A percentile compares a stretch with the other conserved stretches of the same genome.
Conservation (phyloP, 2,797 vertebrate species). For the Antennarius maculatus region DNA sequence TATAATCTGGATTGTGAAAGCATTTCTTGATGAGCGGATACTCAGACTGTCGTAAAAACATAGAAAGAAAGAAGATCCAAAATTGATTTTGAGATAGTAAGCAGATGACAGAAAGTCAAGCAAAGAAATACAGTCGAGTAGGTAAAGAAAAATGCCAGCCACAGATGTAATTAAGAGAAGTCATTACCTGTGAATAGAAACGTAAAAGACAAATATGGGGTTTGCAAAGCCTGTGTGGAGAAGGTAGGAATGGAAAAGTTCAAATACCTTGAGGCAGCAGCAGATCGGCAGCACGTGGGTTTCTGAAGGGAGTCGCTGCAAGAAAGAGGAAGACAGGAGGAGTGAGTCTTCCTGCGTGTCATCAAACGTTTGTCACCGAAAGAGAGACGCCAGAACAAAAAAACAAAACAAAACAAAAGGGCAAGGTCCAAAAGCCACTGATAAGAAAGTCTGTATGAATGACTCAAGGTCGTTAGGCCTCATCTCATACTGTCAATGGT, state of each 20-base stretch:
- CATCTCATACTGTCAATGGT: neutral
- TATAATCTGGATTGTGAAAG: neutral
- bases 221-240: neutral
- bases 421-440: constrained; percentile 77
- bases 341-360: constrained; percentile 41
- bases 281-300: constrained; percentile 42
- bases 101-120: neutral
- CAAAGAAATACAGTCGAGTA: neutral
- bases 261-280: constrained; percentile 48
- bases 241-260: constrained; percentile 11
- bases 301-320: constrained; percentile 30
- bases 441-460: constrained; percentile 66
- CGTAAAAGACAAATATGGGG: neutral
- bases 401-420: constrained; percentile 21
- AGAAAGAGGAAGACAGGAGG: constrained; percentile 32
- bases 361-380: constrained; percentile 46
- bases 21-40: constrained; percentile 8
- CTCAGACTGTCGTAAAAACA: neutral
- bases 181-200: neutral
- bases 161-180: neutral
- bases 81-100: constrained; percentile 12
- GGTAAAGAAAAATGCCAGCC: neutral
- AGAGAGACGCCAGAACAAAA: constrained; percentile 25
- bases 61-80: constrained; percentile 5
- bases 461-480: constrained; percentile 56